These are phyloP conservation scores for Puntigrus tetrazona DNA, from an alignment of 2,113 vertebrate genomes.

Conservation along the genomic window DNA sequence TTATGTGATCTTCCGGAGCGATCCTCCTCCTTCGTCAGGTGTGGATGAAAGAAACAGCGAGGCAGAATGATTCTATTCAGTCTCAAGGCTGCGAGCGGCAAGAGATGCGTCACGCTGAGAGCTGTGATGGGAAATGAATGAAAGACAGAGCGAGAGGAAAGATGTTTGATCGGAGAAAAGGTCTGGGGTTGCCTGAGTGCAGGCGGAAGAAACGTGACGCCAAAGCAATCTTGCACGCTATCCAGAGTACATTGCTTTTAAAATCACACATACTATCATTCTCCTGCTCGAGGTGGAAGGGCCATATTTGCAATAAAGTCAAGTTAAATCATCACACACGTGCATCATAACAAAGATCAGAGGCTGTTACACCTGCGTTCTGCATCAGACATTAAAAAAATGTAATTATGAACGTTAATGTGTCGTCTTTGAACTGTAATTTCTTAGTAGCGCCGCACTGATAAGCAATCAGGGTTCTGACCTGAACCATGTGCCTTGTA, in stretches of 20 bases:
- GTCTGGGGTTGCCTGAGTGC: not conserved
- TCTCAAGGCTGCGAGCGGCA: constrained; percentile 21
- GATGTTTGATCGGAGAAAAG: not conserved
- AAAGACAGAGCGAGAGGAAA: not conserved
- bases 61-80: not conserved
- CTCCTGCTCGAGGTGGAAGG: not conserved
- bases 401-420: not conserved
- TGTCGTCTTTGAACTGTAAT: not conserved
- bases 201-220: not conserved
- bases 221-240: not conserved
- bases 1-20: not conserved
- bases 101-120: constrained; percentile 21
- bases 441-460: not conserved
- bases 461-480: constrained; percentile 13
- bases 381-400: not conserved
- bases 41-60: not conserved
- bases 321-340: not conserved
- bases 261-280: constrained; percentile 1
- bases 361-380: not conserved
- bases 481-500: not conserved
- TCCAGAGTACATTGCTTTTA: not conserved
- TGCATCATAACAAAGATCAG: not conserved
- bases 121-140: not conserved
- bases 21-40: not conserved
- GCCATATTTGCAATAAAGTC: not conserved